phyloP scores from a whole-genome alignment of 2,888 invertebrate species.

The Eilema caniola region DNA sequence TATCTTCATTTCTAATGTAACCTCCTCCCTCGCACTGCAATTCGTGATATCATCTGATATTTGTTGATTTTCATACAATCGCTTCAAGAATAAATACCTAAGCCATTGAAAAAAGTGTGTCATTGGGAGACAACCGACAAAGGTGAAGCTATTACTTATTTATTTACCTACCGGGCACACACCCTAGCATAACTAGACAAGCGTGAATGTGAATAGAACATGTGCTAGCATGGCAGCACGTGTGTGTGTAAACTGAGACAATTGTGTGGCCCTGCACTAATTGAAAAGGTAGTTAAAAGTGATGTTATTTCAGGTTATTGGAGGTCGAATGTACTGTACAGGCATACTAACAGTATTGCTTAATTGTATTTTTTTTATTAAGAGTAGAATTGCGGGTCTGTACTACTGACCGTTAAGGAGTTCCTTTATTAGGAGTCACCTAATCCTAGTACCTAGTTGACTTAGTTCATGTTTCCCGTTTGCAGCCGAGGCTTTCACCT shows the following conservation, averaged over 20 bases:
- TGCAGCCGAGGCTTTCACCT: too few species aligned
- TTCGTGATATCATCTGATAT: not conserved
- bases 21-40: not conserved
- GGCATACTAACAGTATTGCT: not conserved
- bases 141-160: not conserved
- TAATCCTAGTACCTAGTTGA: not conserved
- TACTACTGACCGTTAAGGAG: not conserved
- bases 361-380: not conserved
- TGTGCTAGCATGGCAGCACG: not conserved
- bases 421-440: not conserved
- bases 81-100: not conserved
- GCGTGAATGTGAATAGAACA: not conserved
- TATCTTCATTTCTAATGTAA: not conserved
- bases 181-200: not conserved
- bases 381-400: not conserved
- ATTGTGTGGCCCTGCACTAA: not conserved
- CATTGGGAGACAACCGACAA: not conserved
- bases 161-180: not conserved
- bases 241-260: not conserved
- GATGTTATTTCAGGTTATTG: not conserved
- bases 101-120: constrained; percentile 5
- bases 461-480: not conserved
- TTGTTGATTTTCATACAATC: not conserved
- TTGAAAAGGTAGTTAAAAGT: not conserved
- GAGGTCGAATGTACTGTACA: too few species aligned